Evolutionary conservation across 2,113 vertebrate genomes (phyloP).

Genomic region (Zootoca vivipara): DNA sequence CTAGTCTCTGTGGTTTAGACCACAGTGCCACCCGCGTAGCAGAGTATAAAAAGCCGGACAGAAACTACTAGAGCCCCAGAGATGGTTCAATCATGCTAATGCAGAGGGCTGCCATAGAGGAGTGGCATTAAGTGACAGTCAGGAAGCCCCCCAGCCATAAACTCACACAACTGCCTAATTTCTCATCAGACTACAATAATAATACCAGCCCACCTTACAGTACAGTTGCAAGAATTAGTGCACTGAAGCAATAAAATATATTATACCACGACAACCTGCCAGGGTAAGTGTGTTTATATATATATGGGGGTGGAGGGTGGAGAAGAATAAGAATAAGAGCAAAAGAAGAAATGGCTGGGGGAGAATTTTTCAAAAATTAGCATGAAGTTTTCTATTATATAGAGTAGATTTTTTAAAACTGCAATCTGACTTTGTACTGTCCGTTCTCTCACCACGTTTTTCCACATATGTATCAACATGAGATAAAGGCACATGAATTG

Average conservation of each 20-base stretch:
- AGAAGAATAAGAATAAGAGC: background rate
- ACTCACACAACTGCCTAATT: background rate
- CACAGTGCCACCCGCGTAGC: no score
- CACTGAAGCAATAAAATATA: background rate
- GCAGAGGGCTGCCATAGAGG: background rate
- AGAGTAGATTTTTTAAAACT: no score
- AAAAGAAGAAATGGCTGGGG: background rate
- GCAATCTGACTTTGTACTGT: background rate
- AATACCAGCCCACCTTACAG: background rate
- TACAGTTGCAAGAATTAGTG: background rate
- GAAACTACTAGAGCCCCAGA: background rate
- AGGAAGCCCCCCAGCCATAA: background rate
- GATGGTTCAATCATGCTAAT: background rate
- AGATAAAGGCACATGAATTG: background rate
- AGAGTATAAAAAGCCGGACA: background rate
- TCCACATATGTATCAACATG: background rate
- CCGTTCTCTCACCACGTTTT: background rate
- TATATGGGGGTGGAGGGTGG: no score
- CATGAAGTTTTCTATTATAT: background rate
- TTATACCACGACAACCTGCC: background rate
- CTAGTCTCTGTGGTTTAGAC: no score
- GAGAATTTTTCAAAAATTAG: background rate
- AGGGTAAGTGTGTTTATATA: no score
- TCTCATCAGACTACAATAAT: background rate
- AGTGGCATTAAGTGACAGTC: background rate